These are phyloP conservation scores for Drosophila hawaiiensis DNA, from an alignment of 2,888 invertebrate genomes.

Conservation along the genomic window DNA sequence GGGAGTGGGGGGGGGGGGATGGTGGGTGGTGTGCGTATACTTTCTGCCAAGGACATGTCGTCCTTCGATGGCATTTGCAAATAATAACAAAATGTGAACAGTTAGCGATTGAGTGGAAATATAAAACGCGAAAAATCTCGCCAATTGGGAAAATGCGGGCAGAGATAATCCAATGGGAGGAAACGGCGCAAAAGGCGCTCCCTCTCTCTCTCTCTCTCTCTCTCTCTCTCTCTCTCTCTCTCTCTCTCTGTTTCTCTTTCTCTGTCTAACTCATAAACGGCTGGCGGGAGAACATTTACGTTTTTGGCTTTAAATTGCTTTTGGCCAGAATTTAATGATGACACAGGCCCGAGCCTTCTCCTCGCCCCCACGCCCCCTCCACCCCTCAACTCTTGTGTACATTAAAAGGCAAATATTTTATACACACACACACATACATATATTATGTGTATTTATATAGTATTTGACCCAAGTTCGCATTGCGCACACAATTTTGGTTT, in stretches of 20 bases:
- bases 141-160: constrained; percentile 50
- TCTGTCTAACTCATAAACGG: constrained; percentile 18
- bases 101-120: constrained; percentile 64
- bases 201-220: neutral
- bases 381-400: neutral
- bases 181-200: neutral
- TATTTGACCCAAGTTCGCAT: constrained; percentile 36
- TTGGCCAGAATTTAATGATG: constrained; percentile 73
- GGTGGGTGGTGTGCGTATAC: neutral
- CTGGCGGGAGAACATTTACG: constrained; percentile 48
- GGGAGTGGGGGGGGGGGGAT: neutral
- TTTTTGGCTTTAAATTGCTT: constrained; percentile 65
- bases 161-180: neutral
- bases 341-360: constrained; percentile 27
- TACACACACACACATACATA: neutral
- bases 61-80: constrained; percentile 64
- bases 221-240: neutral
- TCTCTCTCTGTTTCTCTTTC: neutral
- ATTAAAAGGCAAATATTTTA: constrained; percentile 44
- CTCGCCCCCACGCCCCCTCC: too few species aligned
- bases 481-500: constrained; percentile 13
- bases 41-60: constrained; percentile 46
- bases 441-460: constrained; percentile 16
- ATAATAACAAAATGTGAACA: constrained; percentile 66
- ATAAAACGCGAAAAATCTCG: constrained; percentile 60